Evolutionary conservation across 2,888 invertebrate genomes (phyloP).

Genomic region (Tinea trinotella): DNA sequence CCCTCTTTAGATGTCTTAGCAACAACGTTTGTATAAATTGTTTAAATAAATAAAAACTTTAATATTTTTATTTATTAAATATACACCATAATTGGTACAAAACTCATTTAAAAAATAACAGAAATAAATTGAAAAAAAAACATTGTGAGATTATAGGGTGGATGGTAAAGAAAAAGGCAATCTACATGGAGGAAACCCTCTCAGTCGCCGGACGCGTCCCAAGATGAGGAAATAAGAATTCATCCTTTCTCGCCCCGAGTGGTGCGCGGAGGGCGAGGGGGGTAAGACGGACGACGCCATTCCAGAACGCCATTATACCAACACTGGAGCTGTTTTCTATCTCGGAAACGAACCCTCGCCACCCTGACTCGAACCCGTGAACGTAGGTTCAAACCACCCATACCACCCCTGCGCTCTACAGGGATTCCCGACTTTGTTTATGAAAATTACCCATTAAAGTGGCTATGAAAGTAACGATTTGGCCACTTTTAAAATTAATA

Average conservation of each 20-base stretch:
- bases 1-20: neutral
- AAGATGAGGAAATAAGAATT: constrained; percentile 73
- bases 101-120: constrained; percentile 10
- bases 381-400: constrained; percentile 27
- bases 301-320: constrained; percentile 81
- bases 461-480: constrained; percentile 70
- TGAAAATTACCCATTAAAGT: constrained; percentile 72
- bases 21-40: neutral
- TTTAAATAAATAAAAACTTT: neutral
- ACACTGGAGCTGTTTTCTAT: constrained; percentile 76
- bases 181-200: constrained; percentile 59
- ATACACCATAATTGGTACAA: neutral
- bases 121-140: constrained; percentile 16
- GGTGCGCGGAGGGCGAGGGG: constrained; percentile 41
- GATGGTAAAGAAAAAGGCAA: constrained; percentile 65
- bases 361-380: constrained; percentile 33
- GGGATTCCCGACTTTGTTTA: constrained; percentile 69
- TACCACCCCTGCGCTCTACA: constrained; percentile 33
- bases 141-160: constrained; percentile 12
- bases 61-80: no score
- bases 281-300: constrained; percentile 79
- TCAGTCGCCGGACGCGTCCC: constrained; percentile 49
- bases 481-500: constrained; percentile 69
- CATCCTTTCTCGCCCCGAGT: constrained; percentile 66
- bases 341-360: constrained; percentile 62